Conservation (phyloP, 1,140 invertebrate genomes). For the Drosophila willistoni region DNA sequence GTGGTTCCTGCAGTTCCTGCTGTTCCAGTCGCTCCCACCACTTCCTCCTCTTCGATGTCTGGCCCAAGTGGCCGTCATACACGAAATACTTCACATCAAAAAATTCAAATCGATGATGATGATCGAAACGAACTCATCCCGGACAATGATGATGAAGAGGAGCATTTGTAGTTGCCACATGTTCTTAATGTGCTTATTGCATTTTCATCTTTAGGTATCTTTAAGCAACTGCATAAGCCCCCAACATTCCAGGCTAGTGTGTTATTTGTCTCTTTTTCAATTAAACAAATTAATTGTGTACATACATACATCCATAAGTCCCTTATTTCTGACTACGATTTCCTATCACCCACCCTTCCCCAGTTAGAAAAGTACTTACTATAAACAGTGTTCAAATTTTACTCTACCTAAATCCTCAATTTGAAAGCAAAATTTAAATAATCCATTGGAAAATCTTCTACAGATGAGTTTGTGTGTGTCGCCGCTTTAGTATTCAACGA, state of each 20-base stretch:
- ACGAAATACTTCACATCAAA: constrained; percentile 72
- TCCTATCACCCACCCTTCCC: background rate
- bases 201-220: constrained; percentile 31
- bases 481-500: no score
- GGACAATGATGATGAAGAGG: constrained; percentile 62
- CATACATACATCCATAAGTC: background rate
- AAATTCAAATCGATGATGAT: constrained; percentile 81
- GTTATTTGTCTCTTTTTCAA: constrained; percentile 5
- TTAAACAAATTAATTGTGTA: constrained; percentile 18
- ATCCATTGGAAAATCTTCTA: background rate
- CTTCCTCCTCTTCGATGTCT: constrained; percentile 2
- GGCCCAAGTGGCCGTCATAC: constrained; percentile 26
- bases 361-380: constrained; percentile 11
- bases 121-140: constrained; percentile 76
- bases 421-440: background rate
- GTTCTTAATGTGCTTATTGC: constrained; percentile 51
- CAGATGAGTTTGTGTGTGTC: no score
- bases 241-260: constrained; percentile 53
- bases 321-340: constrained; percentile 2
- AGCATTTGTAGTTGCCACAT: constrained; percentile 51
- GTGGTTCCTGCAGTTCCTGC: background rate
- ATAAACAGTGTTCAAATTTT: constrained; percentile 17
- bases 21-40: constrained; percentile 14
- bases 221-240: constrained; percentile 30
- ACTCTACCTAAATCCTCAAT: background rate